Conservation (phyloP, 2,888 invertebrate genomes). For the Cyclophora albipunctata region DNA sequence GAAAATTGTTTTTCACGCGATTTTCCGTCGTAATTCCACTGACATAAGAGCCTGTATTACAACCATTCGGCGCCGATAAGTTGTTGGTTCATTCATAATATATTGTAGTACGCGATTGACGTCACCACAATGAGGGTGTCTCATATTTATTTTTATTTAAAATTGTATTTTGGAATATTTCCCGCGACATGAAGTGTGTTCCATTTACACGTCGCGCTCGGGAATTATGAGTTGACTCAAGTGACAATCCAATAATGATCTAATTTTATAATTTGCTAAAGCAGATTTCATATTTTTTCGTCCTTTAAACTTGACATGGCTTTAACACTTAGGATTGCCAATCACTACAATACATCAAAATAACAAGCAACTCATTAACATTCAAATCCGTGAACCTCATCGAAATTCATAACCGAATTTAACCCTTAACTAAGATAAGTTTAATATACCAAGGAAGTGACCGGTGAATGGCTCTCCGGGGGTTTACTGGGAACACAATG, state of each 20-base stretch:
- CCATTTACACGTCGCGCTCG: slow-evolving; percentile 38
- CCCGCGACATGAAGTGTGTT: slow-evolving; percentile 53
- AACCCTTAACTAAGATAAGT: slow-evolving; percentile 42
- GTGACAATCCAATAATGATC: slow-evolving; percentile 44
- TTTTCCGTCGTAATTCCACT: slow-evolving; percentile 39
- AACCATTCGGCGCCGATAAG: slow-evolving; percentile 10
- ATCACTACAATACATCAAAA: no score
- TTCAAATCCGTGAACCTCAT: slow-evolving; percentile 1
- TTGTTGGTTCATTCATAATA: slow-evolving; percentile 40
- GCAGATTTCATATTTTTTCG: no score
- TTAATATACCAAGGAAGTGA: slow-evolving; percentile 72
- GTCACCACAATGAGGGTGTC: slow-evolving; percentile 63
- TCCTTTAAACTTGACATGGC: no score
- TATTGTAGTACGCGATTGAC: slow-evolving; percentile 64
- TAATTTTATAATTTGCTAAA: slow-evolving; percentile 13
- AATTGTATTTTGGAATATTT: slow-evolving; percentile 56
- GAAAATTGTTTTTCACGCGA: slow-evolving; percentile 31
- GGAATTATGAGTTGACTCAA: slow-evolving; percentile 36
- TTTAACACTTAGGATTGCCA: no score
- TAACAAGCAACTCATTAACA: no score
- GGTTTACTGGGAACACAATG: slow-evolving; percentile 59
- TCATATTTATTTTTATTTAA: slow-evolving; percentile 59
- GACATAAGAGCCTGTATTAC: slow-evolving; percentile 27
- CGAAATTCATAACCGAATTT: slow-evolving; percentile 30
- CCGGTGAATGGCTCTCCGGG: slow-evolving; percentile 65